Percentiles rank a stretch among this genome's conserved stretches.
Conservation (phyloP, 92 coral and sea anemone genomes). For the Phenganax stokvisi region DNA sequence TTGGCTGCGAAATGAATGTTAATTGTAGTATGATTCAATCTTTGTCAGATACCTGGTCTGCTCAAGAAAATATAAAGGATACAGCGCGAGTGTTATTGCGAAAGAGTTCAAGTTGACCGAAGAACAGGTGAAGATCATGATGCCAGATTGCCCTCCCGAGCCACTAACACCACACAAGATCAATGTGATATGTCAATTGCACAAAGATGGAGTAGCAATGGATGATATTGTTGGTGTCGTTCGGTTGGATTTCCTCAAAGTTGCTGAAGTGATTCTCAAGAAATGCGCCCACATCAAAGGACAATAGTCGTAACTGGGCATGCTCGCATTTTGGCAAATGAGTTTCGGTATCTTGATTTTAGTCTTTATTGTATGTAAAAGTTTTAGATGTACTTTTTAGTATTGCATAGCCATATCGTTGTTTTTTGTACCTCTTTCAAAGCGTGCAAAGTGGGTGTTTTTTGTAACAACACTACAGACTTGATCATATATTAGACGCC, state of each 20-base stretch:
- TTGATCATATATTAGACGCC: too few species aligned
- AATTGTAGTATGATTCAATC: too few species aligned
- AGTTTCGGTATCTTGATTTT: too few species aligned
- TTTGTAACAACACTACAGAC: too few species aligned
- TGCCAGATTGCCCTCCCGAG: conserved; percentile 45
- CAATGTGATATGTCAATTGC: conserved; percentile 26
- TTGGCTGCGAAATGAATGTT: too few species aligned
- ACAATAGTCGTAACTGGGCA: not conserved
- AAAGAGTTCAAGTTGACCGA: conserved; percentile 32
- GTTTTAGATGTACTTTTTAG: too few species aligned
- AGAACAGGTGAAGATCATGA: conserved; percentile 35
- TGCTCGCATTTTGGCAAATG: too few species aligned
- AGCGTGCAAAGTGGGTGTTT: too few species aligned
- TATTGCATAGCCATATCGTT: too few species aligned
- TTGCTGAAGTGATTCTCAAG: conserved; percentile 1
- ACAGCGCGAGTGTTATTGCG: conserved; percentile 21
- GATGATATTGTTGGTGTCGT: conserved; percentile 5
- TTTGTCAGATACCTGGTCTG: conserved; percentile 43
- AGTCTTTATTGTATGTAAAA: too few species aligned
- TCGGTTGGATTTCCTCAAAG: not conserved
- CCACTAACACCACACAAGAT: conserved; percentile 46
- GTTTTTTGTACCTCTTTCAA: too few species aligned
- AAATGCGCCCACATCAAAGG: conserved; percentile 7
- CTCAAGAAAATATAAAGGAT: conserved; percentile 38
- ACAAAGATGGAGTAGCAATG: conserved; percentile 11